phyloP scores from a whole-genome alignment of 1,140 invertebrate genomes.

The Lepeophtheirus salmonis region DNA sequence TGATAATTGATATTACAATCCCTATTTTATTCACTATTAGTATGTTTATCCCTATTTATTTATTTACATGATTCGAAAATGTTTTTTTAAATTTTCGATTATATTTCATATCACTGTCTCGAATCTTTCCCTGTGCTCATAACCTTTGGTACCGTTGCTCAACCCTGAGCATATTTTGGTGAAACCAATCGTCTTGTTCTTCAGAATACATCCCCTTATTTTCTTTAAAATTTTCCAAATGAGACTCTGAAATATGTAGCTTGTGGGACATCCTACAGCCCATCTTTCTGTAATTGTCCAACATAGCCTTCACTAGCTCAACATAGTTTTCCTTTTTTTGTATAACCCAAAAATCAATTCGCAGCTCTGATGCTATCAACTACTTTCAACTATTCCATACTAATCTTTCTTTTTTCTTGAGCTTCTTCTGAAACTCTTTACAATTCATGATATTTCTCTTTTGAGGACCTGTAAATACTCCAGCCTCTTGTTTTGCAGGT shows the following conservation, averaged over 20 bases:
- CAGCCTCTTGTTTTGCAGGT: conserved; percentile 25
- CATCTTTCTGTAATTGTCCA: conserved; percentile 15
- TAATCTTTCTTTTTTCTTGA: background rate
- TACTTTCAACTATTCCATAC: conserved; percentile 19
- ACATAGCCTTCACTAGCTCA: conserved; percentile 14
- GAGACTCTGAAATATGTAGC: conserved; percentile 19
- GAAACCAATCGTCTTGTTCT: too few species aligned
- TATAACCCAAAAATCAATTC: conserved; percentile 14
- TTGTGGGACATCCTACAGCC: conserved; percentile 19
- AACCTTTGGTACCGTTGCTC: conserved; percentile 22
- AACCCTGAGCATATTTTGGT: conserved; percentile 22
- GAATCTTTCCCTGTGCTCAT: conserved; percentile 21
- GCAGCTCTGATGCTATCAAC: conserved; percentile 11
- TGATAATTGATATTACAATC: too few species aligned
- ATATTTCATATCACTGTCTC: too few species aligned
- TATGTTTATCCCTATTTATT: too few species aligned
- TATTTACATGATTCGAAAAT: too few species aligned
- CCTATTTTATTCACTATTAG: too few species aligned
- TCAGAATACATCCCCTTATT: too few species aligned
- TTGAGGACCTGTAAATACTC: conserved; percentile 24
- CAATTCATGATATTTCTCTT: conserved; percentile 15
- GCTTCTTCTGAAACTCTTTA: too few species aligned
- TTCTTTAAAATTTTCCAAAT: conserved; percentile 20
- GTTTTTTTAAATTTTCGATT: too few species aligned
- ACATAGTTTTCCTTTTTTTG: conserved; percentile 12